These are phyloP conservation scores for Spisula subtruncata DNA, from an alignment of 2,888 invertebrate genomes.

Conservation along the genomic window DNA sequence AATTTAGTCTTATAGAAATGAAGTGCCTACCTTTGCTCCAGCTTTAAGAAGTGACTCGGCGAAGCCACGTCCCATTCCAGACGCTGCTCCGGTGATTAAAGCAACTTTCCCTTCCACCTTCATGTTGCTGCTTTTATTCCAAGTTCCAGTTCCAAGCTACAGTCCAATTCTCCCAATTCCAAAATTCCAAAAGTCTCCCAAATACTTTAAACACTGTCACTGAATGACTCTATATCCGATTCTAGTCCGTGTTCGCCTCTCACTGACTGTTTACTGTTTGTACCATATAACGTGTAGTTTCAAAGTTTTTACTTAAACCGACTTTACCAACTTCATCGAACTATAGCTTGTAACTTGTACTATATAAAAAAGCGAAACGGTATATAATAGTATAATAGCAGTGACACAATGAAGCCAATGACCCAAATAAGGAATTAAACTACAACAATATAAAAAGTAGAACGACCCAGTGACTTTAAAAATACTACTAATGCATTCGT, in stretches of 20 bases:
- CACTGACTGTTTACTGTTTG: not conserved
- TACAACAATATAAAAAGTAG: not conserved
- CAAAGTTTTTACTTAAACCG: not conserved
- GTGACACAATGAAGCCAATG: not conserved
- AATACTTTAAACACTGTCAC: not conserved
- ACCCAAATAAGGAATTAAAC: not conserved
- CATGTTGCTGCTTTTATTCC: constrained; percentile 62
- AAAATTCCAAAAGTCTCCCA: no score
- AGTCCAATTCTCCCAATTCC: not conserved
- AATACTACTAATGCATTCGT: no score
- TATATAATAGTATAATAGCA: not conserved
- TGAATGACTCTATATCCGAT: not conserved
- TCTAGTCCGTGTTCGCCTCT: not conserved
- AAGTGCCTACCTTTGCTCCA: constrained; percentile 77
- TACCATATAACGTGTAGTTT: not conserved
- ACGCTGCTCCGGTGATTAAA: constrained; percentile 79
- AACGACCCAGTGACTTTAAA: not conserved
- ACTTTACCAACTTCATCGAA: not conserved
- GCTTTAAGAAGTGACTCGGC: constrained; percentile 71
- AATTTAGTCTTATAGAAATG: not conserved
- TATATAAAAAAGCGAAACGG: not conserved
- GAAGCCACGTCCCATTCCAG: constrained; percentile 79
- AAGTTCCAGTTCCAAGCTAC: not conserved
- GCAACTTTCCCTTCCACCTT: constrained; percentile 75
- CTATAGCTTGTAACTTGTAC: not conserved